Base-by-base conservation (phyloP, 2,888 invertebrate genomes). In the Empis stercorea region DNA sequence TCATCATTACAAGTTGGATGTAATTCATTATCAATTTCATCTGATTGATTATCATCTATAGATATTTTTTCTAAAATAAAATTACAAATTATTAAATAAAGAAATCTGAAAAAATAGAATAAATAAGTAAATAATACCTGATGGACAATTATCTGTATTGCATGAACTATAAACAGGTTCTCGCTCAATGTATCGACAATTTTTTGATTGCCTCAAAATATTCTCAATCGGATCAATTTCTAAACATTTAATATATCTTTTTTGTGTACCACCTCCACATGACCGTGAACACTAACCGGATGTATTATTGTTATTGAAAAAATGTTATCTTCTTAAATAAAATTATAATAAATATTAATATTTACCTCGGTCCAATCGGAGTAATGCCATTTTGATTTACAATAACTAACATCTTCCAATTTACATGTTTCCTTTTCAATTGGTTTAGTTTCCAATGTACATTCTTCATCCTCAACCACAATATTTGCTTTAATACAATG, bases 371-470 rank as follows among this genome's bases (percentile, higher is more conserved):
- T 75, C 76, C 76, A 76, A 48, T 76, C 75, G 1, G 76, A 76
- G 52, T 73, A 75, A 27, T 76, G 61, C 76, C 76, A 76, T 47
- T 73, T 60, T 0, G 64, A 56, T 30, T 58, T 60, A 49, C 65
- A 64, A 46, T 61, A 61, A 5, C 51, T 47, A 13, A 60, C 57
- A 7, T 62, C 60, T 2, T 51, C 54, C 7, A 54, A 46, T 4
- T 55, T 68, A 60, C 91, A 92, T 11, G 72, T 64, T 57, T 78
- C 74, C 53, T 79, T 76, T 0, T 71, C 67, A 1, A 73, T 71
- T 0, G 91, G 92, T 58, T 78, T 81, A 3, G 71, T 61, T 1
- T 66, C 60, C 81, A 84, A 11, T 78, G 78, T 55, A 73, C 76
- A 53, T 73, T 57, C 56, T 4, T 48, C 50, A 10, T 57, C 60